A percentile compares a stretch with the other conserved stretches of the same genome.
Conservation (phyloP, 2,113 vertebrate genomes). For the Gila orcuttii region DNA sequence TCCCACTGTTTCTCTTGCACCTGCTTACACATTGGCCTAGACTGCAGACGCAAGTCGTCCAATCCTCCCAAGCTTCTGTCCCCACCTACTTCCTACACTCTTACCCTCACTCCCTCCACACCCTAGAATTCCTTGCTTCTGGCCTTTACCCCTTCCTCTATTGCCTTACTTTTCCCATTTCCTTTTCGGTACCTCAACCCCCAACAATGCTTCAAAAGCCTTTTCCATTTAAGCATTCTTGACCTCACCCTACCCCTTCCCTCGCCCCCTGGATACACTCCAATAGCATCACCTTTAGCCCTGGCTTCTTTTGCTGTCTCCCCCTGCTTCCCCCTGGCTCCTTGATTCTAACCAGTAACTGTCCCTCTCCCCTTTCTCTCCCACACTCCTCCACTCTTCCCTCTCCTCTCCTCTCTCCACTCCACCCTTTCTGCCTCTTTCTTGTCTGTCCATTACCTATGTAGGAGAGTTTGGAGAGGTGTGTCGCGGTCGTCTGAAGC, state of each 20-base stretch:
- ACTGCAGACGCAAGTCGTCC: slow-evolving; percentile 64
- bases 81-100: slow-evolving; percentile 65
- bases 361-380: slow-evolving; percentile 75
- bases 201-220: slow-evolving; percentile 62
- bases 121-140: slow-evolving; percentile 63
- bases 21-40: slow-evolving; percentile 66
- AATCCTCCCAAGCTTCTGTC: slow-evolving; percentile 70
- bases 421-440: slow-evolving; percentile 57
- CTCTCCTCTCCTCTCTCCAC: slow-evolving; percentile 50
- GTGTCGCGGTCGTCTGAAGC: slow-evolving; percentile 92
- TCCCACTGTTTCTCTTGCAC: slow-evolving; percentile 10
- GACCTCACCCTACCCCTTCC: slow-evolving; percentile 8
- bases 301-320: slow-evolving; percentile 46
- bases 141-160: slow-evolving; percentile 44
- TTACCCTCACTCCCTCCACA: slow-evolving; percentile 59
- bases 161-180: slow-evolving; percentile 29
- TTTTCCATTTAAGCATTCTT: slow-evolving; percentile 22
- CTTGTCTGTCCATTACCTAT: slow-evolving; percentile 60
- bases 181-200: neutral
- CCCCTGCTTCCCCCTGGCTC: slow-evolving; percentile 64
- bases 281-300: slow-evolving; percentile 45
- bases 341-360: slow-evolving; percentile 80
- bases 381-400: slow-evolving; percentile 68
- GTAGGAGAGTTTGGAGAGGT: slow-evolving; percentile 98
- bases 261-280: slow-evolving; percentile 7